Base-by-base conservation (phyloP, 2,113 vertebrate species). In the Astatotilapia flaviijosephi region DNA sequence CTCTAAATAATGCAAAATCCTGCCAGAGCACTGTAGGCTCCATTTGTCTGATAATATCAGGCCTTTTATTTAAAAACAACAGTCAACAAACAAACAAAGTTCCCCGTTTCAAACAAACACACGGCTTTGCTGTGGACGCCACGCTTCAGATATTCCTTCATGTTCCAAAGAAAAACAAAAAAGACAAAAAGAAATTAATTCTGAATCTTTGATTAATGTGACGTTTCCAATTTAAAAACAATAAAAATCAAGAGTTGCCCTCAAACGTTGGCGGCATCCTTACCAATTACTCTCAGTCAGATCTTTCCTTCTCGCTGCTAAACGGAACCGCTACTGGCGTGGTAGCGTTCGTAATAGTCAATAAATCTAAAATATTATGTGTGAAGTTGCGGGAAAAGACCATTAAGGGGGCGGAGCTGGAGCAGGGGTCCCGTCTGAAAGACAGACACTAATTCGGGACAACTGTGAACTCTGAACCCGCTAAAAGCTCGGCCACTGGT, bases 321-420 rank as follows among this genome's bases (percentile, higher is more conserved):
- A 97, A 96, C 96, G 96, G 97, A 98, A 98, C 96, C 94, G 96
- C 97, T 97, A 98, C 97, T 96, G 97, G 97, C 97, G 93, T 97
- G 96, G 96, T 94, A 98, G 97, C 97, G 96, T 98, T 97, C 97
- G 96, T 98, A 97, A 97, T 97, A 98, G 97, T 97, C 98, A 97
- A 98, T 99, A 99, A 98, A 99, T 98, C 97, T 97, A 95, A 97
- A 97, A 98, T 97, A 99, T 98, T 98, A 98, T 96, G 98, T 99
- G 98, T 97, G 97, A 99, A 98, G 97, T 98, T 97, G 97, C 94
- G 96, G 85, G 97, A 94, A 97, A 96, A 90, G 95, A 96, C 97
- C 97, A 97, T 99, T 98, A 98, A 97, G 97, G 97, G 97, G 97
- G 97, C 97, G 97, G 96, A 96, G 97, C 6, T 96, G 95, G 97